Conservation (phyloP, 2,113 vertebrate genomes). For the Rafetus swinhoei region DNA sequence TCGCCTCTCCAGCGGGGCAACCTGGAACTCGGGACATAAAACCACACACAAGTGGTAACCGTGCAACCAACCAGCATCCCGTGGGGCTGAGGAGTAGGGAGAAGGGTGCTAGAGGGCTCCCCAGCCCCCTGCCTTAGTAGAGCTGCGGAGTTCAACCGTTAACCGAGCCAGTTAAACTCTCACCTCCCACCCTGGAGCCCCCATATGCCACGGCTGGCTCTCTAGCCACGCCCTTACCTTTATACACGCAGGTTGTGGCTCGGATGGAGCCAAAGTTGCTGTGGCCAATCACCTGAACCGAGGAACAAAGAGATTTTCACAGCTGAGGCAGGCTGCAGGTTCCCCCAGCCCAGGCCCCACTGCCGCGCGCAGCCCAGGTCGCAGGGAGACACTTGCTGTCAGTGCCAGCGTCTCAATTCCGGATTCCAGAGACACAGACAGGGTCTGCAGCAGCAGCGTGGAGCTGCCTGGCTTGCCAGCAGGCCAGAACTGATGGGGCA, state of each 20-base stretch:
- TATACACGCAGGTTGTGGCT: slow-evolving; percentile 94
- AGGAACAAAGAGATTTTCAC: slow-evolving; percentile 26
- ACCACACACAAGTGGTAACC: too few relatives aligned
- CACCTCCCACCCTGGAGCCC: background rate
- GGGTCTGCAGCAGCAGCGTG: background rate
- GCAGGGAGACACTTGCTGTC: background rate
- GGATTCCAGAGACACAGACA: background rate
- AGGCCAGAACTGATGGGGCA: background rate
- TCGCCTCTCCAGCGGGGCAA: background rate
- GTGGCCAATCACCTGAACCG: slow-evolving; percentile 92
- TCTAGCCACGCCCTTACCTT: slow-evolving; percentile 83
- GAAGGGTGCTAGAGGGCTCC: too few relatives aligned
- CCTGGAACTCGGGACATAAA: background rate
- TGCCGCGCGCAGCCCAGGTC: background rate
- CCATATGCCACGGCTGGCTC: background rate
- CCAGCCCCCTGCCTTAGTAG: too few relatives aligned
- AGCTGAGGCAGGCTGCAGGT: background rate
- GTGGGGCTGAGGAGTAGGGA: too few relatives aligned
- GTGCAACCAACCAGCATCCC: too few relatives aligned
- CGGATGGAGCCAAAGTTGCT: slow-evolving; percentile 99
- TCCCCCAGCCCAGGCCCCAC: background rate
- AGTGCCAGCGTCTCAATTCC: background rate
- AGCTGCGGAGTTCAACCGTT: too few relatives aligned
- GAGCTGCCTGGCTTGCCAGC: background rate
- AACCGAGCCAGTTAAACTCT: too few relatives aligned